Evolutionary conservation across 2,797 vertebrate genomes (phyloP), one percentile per base, ranked within the genome.

Genomic region (Gymnothorax javanicus): DNA sequence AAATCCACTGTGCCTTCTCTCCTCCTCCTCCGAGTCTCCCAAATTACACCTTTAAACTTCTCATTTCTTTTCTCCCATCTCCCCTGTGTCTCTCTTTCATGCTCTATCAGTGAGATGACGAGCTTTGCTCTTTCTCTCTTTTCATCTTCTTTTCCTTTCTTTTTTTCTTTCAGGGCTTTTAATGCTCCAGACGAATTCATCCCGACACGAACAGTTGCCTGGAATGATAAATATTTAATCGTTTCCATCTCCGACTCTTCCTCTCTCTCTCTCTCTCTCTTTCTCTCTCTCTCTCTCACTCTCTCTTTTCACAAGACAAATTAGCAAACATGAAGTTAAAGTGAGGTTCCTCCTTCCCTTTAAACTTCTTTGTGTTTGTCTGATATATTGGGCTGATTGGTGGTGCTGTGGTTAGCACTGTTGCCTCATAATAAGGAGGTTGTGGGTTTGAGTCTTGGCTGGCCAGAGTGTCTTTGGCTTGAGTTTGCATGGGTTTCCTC

Each of bases 181-280:
- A 95, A 95, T 94, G 93, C 93, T 91, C 92, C 86, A 91, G 88
- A 91, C 91, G 92, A 92, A 95, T 91, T 91, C 88, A 88, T 90
- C 89, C 86, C 84, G 89, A 91, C 89, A 89, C 57, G 93, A 95
- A 94, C 91, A 91, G 93, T 94, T 95, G 94, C 92, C 91, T 94
- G 92, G 89, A 93, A 94, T 93, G 91, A 94, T 96, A 94, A 95
- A 96, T 96, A 94, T 96, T 96, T 96, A 92, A 96, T 93, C 93
- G 94, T 92, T 89, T 87, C 33, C 33, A 50, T 84, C 54, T 57
- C 60, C 77, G 27, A 67, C 9, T 67, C 64, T 58, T 13, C 58
- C 56, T 62, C 58, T 62, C 58, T 83, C 82, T 59, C n/a, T 33
- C 5, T 5, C 56, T 83, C 43, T 54, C 71, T 75, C 6, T 75